Conservation (phyloP, 2,888 invertebrate genomes). For the Mesochorus sp. region DNA sequence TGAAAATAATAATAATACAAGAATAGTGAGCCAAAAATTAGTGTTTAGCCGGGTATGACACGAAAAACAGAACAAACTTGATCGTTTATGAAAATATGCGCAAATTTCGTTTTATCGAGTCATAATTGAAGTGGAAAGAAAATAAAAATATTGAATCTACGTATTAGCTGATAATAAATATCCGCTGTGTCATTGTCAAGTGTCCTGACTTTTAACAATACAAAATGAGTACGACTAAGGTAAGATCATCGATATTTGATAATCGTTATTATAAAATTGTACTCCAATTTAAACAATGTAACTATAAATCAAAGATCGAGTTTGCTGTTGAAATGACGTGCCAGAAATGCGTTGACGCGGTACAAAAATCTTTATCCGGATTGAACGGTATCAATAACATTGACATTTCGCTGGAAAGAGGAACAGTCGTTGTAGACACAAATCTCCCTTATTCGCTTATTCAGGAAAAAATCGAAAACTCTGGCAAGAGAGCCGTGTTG, state of each 20-base stretch:
- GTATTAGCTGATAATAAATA: background rate
- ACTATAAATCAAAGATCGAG: constrained; percentile 83
- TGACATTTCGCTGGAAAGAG: constrained; percentile 84
- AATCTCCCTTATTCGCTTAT: constrained; percentile 84
- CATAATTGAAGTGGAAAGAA: background rate
- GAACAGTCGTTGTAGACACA: constrained; percentile 88
- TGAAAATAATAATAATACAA: too few relatives aligned
- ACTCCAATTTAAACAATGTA: background rate
- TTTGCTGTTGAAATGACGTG: constrained; percentile 87
- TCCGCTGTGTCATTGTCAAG: constrained; percentile 45
- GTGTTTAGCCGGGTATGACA: too few relatives aligned
- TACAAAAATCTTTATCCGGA: constrained; percentile 81
- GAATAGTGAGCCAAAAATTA: too few relatives aligned
- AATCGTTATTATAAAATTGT: background rate
- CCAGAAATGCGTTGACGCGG: constrained; percentile 83
- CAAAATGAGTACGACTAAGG: constrained; percentile 56
- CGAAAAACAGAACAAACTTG: too few relatives aligned
- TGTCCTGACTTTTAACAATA: background rate
- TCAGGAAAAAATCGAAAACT: constrained; percentile 82
- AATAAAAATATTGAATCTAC: background rate
- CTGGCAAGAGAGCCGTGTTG: constrained; percentile 89
- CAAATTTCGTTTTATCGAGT: background rate
- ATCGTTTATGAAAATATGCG: background rate
- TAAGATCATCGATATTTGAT: background rate
- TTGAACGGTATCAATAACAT: constrained; percentile 82